phyloP scores from a whole-genome alignment of 64 coral and sea anemone species.

The Orbicella faveolata region DNA sequence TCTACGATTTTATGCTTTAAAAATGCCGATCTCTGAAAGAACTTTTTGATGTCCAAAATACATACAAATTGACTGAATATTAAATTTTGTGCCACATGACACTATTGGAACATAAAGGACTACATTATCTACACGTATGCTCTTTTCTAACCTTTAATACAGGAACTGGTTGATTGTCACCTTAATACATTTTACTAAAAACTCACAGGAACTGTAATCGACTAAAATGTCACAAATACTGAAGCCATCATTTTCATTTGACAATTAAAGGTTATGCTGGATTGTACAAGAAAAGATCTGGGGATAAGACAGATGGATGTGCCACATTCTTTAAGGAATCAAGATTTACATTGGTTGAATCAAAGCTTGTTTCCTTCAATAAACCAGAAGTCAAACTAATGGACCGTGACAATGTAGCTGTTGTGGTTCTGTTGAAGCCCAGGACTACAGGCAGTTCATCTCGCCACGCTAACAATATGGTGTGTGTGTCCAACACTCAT shows the following conservation, averaged over 20 bases:
- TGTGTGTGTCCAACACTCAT: constrained; percentile 92
- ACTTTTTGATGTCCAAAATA: too few species aligned
- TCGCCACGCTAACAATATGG: background rate
- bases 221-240: too few species aligned
- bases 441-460: constrained; percentile 24
- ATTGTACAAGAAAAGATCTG: constrained; percentile 86
- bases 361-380: constrained; percentile 59
- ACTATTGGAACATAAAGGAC: too few species aligned
- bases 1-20: too few species aligned
- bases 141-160: too few species aligned
- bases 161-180: too few species aligned
- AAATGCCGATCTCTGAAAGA: too few species aligned
- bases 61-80: too few species aligned
- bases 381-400: constrained; percentile 57
- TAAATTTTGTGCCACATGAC: too few species aligned
- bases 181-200: too few species aligned
- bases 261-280: constrained; percentile 66
- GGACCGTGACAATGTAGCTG: constrained; percentile 88
- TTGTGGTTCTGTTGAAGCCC: constrained; percentile 56
- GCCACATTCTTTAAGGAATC: constrained; percentile 81
- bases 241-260: background rate
- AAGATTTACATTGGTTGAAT: constrained; percentile 63
- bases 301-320: constrained; percentile 86
- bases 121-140: too few species aligned
- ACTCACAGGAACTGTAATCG: too few species aligned